These are phyloP conservation scores for Tachina lurida DNA, from an alignment of 2,888 invertebrate species.

Conservation along the genomic window DNA sequence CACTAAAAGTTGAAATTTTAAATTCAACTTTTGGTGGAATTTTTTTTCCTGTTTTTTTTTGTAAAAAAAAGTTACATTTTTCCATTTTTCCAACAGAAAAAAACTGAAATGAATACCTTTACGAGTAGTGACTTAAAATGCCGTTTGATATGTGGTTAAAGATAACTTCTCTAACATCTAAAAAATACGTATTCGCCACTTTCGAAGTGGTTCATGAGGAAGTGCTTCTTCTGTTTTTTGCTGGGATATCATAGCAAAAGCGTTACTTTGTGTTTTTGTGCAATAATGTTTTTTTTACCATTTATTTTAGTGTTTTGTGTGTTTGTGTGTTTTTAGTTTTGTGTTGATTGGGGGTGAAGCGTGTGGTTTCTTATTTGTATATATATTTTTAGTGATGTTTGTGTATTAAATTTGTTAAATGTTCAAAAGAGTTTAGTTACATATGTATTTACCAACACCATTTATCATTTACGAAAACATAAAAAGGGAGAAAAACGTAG, in stretches of 20 bases:
- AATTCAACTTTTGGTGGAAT: no score
- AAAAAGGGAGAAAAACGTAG: neutral
- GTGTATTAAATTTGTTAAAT: constrained; percentile 11
- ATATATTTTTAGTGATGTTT: neutral
- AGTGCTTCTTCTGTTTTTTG: neutral
- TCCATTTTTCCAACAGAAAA: no score
- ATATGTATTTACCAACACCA: constrained; percentile 65
- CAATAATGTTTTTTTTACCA: constrained; percentile 12
- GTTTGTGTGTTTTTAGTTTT: constrained; percentile 10
- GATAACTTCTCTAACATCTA: no score
- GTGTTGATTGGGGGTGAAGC: constrained; percentile 26
- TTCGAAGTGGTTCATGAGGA: no score
- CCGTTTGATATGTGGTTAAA: no score
- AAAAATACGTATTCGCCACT: no score
- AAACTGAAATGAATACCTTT: no score
- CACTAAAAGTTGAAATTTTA: no score
- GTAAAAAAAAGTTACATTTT: no score
- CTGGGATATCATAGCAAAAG: neutral
- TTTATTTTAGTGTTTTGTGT: neutral
- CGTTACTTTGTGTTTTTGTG: constrained; percentile 24
- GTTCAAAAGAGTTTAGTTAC: constrained; percentile 56
- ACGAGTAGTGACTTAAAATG: no score
- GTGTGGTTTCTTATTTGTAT: constrained; percentile 44
- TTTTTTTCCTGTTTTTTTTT: no score
- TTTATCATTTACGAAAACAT: constrained; percentile 16